A percentile compares a stretch with the other conserved stretches of the same genome.
Evolutionary conservation across 2,113 vertebrate species (phyloP).

Genomic region (Sigmodon hispidus): DNA sequence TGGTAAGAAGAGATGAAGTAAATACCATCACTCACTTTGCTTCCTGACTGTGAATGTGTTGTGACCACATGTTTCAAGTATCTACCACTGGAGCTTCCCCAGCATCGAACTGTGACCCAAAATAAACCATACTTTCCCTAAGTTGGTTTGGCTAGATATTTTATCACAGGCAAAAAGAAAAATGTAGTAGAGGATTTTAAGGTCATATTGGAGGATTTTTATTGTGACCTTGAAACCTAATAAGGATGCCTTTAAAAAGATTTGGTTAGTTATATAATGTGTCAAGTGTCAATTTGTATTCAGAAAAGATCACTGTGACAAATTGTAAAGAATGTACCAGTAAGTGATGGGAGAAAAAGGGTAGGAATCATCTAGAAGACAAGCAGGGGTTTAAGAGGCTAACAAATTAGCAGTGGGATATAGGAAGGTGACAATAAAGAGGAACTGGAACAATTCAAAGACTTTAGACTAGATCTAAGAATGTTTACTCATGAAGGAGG

Average conservation of each 20-base stretch:
- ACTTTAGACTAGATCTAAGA: background rate
- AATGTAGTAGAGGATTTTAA: background rate
- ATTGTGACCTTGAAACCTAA: background rate
- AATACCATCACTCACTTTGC: background rate
- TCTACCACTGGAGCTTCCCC: background rate
- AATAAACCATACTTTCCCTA: background rate
- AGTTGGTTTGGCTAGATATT: background rate
- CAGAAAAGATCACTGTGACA: constrained; percentile 5
- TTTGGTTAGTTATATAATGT: background rate
- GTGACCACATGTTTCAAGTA: background rate
- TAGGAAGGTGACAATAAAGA: background rate
- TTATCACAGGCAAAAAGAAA: background rate
- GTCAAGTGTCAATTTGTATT: background rate
- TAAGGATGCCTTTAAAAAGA: background rate
- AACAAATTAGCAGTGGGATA: background rate
- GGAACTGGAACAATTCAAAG: background rate
- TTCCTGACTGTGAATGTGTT: background rate
- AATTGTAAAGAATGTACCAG: background rate
- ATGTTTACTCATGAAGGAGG: background rate
- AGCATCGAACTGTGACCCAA: background rate
- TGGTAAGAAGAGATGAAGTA: background rate
- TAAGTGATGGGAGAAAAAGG: background rate
- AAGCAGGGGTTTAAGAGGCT: background rate
- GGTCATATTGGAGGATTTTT: background rate
- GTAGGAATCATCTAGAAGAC: background rate